These are phyloP conservation scores for Anarhynchus alexandrinus DNA, from an alignment of 2,113 vertebrate genomes.

Conservation along the genomic window DNA sequence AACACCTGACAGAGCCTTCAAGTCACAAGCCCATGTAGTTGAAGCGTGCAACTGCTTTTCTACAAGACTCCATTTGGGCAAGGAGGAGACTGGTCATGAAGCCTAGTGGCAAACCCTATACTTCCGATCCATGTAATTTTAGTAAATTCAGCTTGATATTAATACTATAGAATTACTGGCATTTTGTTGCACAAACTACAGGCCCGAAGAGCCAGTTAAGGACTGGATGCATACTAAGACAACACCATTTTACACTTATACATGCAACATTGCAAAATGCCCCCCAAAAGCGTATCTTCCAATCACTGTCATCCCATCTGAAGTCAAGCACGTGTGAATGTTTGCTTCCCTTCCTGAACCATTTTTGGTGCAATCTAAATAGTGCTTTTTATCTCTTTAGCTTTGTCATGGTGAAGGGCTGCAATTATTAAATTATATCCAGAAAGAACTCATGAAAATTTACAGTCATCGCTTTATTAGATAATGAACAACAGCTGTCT, in stretches of 20 bases:
- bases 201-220: conserved; percentile 11
- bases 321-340: background rate
- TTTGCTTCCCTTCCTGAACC: background rate
- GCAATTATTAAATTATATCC: conserved; percentile 64
- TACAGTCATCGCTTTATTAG: conserved; percentile 52
- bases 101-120: background rate
- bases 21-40: background rate
- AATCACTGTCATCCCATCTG: background rate
- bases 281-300: background rate
- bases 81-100: background rate
- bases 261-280: rapidly evolving
- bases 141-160: conserved; percentile 2
- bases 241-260: background rate
- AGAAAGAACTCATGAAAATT: conserved; percentile 55
- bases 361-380: background rate
- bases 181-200: conserved; percentile 49
- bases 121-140: conserved; percentile 17
- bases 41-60: background rate
- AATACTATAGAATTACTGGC: background rate
- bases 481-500: conserved; percentile 68
- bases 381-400: conserved; percentile 32
- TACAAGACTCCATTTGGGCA: background rate
- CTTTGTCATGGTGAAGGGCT: conserved; percentile 35
- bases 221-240: background rate
- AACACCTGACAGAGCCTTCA: background rate